Percentiles rank a stretch among this genome's conserved stretches.
phyloP scores from a whole-genome alignment of 2,113 vertebrate species.

The Calyptommatus sinebrachiatus region DNA sequence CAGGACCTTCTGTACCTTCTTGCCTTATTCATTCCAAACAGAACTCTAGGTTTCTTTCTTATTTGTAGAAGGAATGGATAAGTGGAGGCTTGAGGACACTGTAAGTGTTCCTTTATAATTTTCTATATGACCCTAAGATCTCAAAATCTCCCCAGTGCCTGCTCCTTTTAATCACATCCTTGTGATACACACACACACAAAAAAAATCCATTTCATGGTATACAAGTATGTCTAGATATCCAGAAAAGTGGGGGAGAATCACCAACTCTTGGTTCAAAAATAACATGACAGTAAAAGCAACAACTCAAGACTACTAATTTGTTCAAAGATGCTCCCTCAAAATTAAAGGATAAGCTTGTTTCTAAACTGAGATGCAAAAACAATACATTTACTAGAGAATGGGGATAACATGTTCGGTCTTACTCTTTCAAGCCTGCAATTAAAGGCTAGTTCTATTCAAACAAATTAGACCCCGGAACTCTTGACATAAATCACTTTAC shows the following conservation, averaged over 20 bases:
- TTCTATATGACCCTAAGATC: too few relatives aligned
- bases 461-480: too few relatives aligned
- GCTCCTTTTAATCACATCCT: background rate
- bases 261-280: background rate
- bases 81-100: too few relatives aligned
- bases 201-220: background rate
- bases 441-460: background rate
- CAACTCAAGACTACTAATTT: background rate
- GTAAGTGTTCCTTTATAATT: too few relatives aligned
- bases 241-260: background rate
- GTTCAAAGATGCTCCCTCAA: background rate
- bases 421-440: background rate
- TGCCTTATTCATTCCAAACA: too few relatives aligned
- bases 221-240: background rate
- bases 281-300: background rate
- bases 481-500: too few relatives aligned
- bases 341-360: background rate
- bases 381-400: background rate
- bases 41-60: too few relatives aligned
- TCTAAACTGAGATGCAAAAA: background rate
- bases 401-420: background rate
- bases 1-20: too few relatives aligned
- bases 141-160: too few relatives aligned
- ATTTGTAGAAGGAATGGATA: too few relatives aligned
- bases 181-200: background rate